A percentile compares a stretch with the other conserved stretches of the same genome.
Conservation (phyloP, 2,113 vertebrate genomes). For the Notothenia rossii region DNA sequence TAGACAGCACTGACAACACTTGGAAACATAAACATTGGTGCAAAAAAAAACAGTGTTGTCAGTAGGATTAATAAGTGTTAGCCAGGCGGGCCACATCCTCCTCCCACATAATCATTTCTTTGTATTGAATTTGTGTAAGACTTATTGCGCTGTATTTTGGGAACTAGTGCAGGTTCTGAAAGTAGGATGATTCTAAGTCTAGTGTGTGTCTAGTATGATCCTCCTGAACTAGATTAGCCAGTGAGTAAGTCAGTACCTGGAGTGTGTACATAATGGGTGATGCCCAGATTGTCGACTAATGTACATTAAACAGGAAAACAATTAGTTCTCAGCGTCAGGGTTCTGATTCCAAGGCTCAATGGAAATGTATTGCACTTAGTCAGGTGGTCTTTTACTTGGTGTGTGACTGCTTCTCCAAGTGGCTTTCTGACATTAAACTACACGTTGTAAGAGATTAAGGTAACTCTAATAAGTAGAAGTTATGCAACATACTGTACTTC, state of each 20-base stretch:
- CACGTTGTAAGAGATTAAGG: background rate
- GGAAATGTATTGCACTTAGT: slow-evolving; percentile 11
- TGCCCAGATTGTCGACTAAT: slow-evolving; percentile 2
- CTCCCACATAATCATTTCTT: background rate
- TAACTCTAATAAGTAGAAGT: background rate
- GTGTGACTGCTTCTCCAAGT: background rate
- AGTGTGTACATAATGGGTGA: too few species aligned
- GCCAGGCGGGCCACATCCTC: background rate
- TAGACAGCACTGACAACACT: background rate
- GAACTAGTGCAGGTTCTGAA: background rate
- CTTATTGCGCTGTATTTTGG: background rate
- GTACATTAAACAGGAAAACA: background rate
- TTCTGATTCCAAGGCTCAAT: background rate
- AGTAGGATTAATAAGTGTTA: rapidly evolving
- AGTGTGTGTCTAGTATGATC: background rate
- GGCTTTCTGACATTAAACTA: background rate
- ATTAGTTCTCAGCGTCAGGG: slow-evolving; percentile 1
- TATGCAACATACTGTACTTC: background rate
- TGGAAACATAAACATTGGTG: background rate
- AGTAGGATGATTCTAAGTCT: background rate
- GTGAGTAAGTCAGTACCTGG: too few species aligned
- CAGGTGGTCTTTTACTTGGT: background rate
- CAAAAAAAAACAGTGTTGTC: background rate
- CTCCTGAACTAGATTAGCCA: too few species aligned
- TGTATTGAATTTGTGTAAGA: background rate